phyloP scores from a whole-genome alignment of 1,140 invertebrate genomes.

The Seison nebaliae region DNA sequence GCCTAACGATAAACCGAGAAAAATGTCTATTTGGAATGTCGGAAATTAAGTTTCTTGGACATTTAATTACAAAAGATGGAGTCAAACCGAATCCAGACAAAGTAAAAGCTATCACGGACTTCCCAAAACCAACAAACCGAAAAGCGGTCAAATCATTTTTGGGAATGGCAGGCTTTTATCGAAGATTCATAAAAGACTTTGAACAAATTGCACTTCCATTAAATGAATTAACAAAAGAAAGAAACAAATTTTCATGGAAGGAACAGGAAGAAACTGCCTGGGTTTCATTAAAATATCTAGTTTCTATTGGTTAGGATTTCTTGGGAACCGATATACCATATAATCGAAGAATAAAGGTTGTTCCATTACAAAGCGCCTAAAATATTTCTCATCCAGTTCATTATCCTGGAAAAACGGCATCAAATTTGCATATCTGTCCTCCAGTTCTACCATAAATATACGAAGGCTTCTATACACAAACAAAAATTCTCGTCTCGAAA shows the following conservation, averaged over 20 bases:
- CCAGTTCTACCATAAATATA: too few species aligned
- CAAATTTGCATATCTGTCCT: too few species aligned
- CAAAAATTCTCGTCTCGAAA: too few species aligned
- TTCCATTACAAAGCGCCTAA: too few species aligned
- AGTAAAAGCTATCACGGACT: conserved; percentile 20
- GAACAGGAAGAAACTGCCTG: background rate
- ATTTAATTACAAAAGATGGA: conserved; percentile 20
- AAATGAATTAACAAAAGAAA: background rate
- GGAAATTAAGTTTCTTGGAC: conserved; percentile 14
- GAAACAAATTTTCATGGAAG: background rate
- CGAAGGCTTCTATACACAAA: too few species aligned
- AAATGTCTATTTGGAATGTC: conserved; percentile 9
- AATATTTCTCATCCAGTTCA: too few species aligned
- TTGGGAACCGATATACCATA: too few species aligned
- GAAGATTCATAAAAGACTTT: conserved; percentile 11
- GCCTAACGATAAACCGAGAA: conserved; percentile 15
- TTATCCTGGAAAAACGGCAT: too few species aligned
- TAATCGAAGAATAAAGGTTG: too few species aligned
- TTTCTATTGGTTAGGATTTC: too few species aligned
- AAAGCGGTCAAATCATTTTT: conserved; percentile 19
- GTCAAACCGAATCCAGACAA: conserved; percentile 19
- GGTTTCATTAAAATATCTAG: too few species aligned
- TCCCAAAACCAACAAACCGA: conserved; percentile 18
- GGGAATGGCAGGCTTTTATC: conserved; percentile 13
- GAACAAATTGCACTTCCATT: background rate